These are phyloP conservation scores for Agonopterix alstromeriana DNA, from an alignment of 2,888 invertebrate genomes.

Conservation along the genomic window DNA sequence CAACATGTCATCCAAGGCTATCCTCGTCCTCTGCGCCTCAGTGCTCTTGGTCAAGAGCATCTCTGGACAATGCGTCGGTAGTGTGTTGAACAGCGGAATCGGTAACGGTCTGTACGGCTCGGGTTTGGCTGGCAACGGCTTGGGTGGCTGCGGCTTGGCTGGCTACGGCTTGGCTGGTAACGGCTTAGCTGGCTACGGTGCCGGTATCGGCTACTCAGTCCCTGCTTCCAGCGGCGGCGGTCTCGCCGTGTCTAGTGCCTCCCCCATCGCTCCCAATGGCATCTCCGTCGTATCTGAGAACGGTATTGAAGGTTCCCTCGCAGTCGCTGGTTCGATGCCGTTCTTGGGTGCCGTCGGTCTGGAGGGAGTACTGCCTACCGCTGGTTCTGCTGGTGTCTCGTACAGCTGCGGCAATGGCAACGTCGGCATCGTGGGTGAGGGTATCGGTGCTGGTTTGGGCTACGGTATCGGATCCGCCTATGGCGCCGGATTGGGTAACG, in stretches of 20 bases:
- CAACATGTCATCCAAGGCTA: constrained; percentile 17
- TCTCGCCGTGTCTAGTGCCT: constrained; percentile 18
- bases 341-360: constrained; percentile 26
- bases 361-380: constrained; percentile 20
- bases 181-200: not conserved
- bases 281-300: constrained; percentile 26
- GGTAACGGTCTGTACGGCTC: constrained; percentile 4
- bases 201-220: not conserved
- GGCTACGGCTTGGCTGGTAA: not conserved
- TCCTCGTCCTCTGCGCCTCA: constrained; percentile 21
- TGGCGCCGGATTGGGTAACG: constrained; percentile 14
- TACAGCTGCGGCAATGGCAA: constrained; percentile 28
- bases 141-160: not conserved
- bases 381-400: constrained; percentile 22
- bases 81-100: not conserved
- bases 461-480: constrained; percentile 10
- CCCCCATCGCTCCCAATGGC: constrained; percentile 23
- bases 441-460: not conserved
- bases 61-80: not conserved
- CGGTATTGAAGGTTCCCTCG: constrained; percentile 21
- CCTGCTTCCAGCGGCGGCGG: constrained; percentile 7
- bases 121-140: constrained; percentile 1
- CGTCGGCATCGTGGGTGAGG: constrained; percentile 3
- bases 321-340: constrained; percentile 20
- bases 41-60: constrained; percentile 15